Evolutionary conservation across 1,140 invertebrate genomes (phyloP).

Genomic region (Drosophila sturtevanti): DNA sequence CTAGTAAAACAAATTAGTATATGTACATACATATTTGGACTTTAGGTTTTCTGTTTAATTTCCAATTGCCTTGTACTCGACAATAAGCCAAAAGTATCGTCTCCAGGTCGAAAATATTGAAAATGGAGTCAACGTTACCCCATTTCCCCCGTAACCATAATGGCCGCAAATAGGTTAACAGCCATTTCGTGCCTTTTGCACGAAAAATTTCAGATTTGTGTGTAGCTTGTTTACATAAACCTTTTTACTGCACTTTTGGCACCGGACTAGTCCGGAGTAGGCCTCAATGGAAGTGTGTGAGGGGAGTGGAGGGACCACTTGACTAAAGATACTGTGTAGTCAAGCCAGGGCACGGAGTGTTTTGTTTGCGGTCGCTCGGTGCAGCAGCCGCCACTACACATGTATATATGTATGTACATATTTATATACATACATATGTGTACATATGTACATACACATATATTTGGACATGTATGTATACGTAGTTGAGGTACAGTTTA

Average conservation of each 20-base stretch:
- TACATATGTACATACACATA: too few species aligned
- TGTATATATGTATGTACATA: too few species aligned
- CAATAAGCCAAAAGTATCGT: slow-evolving; percentile 56
- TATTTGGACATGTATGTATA: not conserved
- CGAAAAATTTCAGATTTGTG: slow-evolving; percentile 45
- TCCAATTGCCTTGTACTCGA: slow-evolving; percentile 4
- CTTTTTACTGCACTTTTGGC: slow-evolving; percentile 39
- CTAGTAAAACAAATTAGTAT: not conserved
- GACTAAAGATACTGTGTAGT: slow-evolving; percentile 3
- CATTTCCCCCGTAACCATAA: slow-evolving; percentile 48
- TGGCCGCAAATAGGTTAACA: slow-evolving; percentile 78
- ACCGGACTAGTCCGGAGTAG: slow-evolving; percentile 1
- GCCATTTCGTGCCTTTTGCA: slow-evolving; percentile 73
- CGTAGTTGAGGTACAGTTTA: slow-evolving; percentile 3
- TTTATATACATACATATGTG: too few species aligned
- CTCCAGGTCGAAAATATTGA: slow-evolving; percentile 46
- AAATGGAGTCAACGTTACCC: not conserved
- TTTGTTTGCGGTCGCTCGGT: slow-evolving; percentile 38
- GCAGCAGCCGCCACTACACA: slow-evolving; percentile 41
- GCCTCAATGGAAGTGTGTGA: not conserved
- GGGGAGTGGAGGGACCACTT: not conserved
- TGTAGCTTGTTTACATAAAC: slow-evolving; percentile 67
- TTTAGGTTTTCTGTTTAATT: slow-evolving; percentile 3
- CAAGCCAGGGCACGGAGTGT: slow-evolving; percentile 5
- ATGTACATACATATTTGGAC: too few species aligned